Evolutionary conservation across 2,888 invertebrate genomes (phyloP).

Genomic region (Lochmaea crataegi): DNA sequence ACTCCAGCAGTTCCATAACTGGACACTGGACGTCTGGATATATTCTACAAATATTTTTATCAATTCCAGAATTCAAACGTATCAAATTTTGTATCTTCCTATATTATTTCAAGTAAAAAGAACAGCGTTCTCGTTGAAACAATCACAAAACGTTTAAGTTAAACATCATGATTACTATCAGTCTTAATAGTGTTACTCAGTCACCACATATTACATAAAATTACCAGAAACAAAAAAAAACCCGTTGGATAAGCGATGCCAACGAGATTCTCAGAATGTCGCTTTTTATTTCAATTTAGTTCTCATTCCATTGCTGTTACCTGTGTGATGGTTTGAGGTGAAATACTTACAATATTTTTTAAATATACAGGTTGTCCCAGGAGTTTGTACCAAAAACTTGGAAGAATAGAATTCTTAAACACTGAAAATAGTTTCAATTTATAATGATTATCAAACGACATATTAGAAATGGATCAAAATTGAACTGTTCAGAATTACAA

Average conservation of each 20-base stretch:
- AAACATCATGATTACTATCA: slow-evolving; percentile 13
- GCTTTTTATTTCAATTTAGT: slow-evolving; percentile 31
- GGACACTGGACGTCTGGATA: no score
- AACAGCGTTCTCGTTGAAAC: not conserved
- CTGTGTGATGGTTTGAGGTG: not conserved
- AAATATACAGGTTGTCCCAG: not conserved
- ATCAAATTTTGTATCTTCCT: no score
- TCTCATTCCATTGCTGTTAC: not conserved
- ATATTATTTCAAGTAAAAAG: no score
- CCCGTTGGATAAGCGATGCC: slow-evolving; percentile 16
- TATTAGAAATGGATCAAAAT: no score
- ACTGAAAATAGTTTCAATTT: no score
- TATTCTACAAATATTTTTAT: no score
- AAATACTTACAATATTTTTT: not conserved
- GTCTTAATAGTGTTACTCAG: slow-evolving; percentile 17
- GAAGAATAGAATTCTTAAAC: no score
- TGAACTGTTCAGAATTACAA: no score
- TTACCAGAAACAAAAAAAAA: slow-evolving; percentile 27
- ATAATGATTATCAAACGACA: no score
- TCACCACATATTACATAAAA: slow-evolving; percentile 16
- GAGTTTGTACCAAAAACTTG: no score
- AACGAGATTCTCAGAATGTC: slow-evolving; percentile 28
- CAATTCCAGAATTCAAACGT: no score
- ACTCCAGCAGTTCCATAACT: no score
- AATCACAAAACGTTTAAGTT: slow-evolving; percentile 7